Percentiles rank a stretch among this genome's conserved stretches.
Conservation (phyloP, 1,140 invertebrate genomes). For the Bombus superbus region DNA sequence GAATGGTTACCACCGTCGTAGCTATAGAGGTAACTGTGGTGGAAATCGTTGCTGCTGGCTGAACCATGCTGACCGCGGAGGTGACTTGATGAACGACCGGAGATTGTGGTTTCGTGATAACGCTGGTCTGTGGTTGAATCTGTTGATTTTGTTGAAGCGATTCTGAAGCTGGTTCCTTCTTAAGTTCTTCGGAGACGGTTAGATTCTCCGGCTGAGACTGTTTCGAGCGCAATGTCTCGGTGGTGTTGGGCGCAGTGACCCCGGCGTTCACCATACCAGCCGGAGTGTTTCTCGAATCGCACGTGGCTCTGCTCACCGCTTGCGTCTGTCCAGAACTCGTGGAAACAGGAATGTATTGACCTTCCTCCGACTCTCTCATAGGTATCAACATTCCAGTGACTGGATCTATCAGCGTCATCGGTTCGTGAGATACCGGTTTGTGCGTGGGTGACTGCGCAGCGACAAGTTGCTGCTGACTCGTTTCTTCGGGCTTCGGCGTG, state of each 20-base stretch:
- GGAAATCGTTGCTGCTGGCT: constrained; percentile 8
- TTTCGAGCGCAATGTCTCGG: constrained; percentile 40
- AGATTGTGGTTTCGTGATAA: constrained; percentile 75
- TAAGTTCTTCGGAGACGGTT: constrained; percentile 24
- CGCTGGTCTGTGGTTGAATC: constrained; percentile 66
- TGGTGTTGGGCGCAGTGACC: not conserved
- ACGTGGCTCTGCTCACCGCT: constrained; percentile 53
- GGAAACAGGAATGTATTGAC: constrained; percentile 86
- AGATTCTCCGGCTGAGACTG: constrained; percentile 9
- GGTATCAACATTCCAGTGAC: constrained; percentile 89
- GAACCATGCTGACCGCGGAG: constrained; percentile 35
- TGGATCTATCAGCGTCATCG: constrained; percentile 88
- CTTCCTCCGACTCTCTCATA: constrained; percentile 89
- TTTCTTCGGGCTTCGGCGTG: constrained; percentile 57
- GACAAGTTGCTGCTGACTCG: not conserved
- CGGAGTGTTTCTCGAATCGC: constrained; percentile 61
- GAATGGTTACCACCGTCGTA: constrained; percentile 6
- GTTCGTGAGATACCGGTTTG: constrained; percentile 79
- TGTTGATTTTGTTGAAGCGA: constrained; percentile 35
- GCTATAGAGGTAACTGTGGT: constrained; percentile 36
- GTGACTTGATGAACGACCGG: constrained; percentile 62
- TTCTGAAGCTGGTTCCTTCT: constrained; percentile 61
- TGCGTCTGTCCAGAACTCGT: constrained; percentile 71
- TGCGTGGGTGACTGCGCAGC: constrained; percentile 38
- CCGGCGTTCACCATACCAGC: constrained; percentile 7